Base-by-base conservation (phyloP, 2,797 vertebrate genomes). In the Pogonophryne albipinna region DNA sequence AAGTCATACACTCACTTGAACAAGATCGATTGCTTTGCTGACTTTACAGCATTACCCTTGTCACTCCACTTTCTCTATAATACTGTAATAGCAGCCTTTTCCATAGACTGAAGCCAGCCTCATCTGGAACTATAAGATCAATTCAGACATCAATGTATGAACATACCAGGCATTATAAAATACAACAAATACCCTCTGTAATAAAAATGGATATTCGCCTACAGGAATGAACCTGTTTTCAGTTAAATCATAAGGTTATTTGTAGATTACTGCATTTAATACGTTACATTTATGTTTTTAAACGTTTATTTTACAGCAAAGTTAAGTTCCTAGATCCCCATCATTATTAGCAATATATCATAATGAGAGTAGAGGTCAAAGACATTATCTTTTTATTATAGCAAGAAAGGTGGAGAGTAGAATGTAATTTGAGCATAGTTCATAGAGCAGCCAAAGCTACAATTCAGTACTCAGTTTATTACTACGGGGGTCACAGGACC, bases 401-500 rank as follows among this genome's bases (percentile, higher is more conserved):
- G 63, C 45, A 58, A 65, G 55, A 47, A 45, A 66, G 70, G 58
- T 76, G 71, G 57, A 74, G 75, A 41, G 63, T 47, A 58, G 70
- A 65, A 70, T 76, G 74, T 73, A 47, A 89, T 89, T 86, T 80
- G 51, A 51, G 52, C 1, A 15, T 69, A 85, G 75, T 78, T 85
- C 72, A 86, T 14, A 80, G 78, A 73, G 64, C 61, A 65, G 20
- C 52, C 60, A 44, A 74, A 74, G 81, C 83, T 58, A 72, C 82
- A 79, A 87, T 77, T 74, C 75, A 58, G 6, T 38, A 53, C 57
- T 82, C 23, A 61, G 44, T 88, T 86, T 81, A 84, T 84, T 84
- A 49, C 76, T 64, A 8, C 51, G 50, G 57, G 47, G 63, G 78
- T 83, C 80, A 81, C 64, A 59, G 19, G 60, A 71, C 44, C 44